Evolutionary conservation across 2,888 invertebrate species (phyloP), one percentile per base, ranked within the genome.

Genomic region (Cheilosia vulpina): DNA sequence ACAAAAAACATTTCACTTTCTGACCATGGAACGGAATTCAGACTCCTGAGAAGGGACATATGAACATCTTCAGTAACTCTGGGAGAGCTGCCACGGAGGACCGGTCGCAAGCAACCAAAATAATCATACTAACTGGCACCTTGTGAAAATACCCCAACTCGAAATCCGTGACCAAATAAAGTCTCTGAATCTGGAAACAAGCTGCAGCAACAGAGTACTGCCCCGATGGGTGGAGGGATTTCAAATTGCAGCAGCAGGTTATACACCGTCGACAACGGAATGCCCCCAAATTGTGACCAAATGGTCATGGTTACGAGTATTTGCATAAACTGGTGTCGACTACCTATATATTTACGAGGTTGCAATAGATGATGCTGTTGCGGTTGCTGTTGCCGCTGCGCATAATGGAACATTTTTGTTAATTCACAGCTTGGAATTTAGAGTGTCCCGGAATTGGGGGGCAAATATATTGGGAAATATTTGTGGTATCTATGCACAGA

Each of bases 131-230:
- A 85, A 85, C 85, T 85, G 85, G 85, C 85, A 85, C 85, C 81
- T 85, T 85, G 81, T 85, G 85, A 81, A 81, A 85, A 85, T 85
- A 81, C 85, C 85, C 38, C 76, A 85, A 85, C 85, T 85, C 62
- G 81, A 85, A 85, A 85, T 81, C 85, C 85, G 85, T 85, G 85
- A 85, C 85, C 85, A 85, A 85, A 85, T 81, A 85, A 81, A 85
- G 81, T 81, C 81, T 47, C 71, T 58, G 80, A 80, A 72, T 81
- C 62, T 80, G 55, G 62, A 72, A 80, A 27, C 45, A 69, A 63
- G 27, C 69, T 41, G 27, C 79, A 60, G 43, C 19, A 43, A 52
- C 71, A 68, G 58, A 68, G 71, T 62, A 27, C 68, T 58, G n/a
- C 24, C 9, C 34, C 13, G 38, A 38, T 75, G 57, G 63, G 43